A percentile compares a stretch with the other conserved stretches of the same genome.
phyloP scores from a whole-genome alignment of 2,888 invertebrate species.

The Dicranocentrus wangi region DNA sequence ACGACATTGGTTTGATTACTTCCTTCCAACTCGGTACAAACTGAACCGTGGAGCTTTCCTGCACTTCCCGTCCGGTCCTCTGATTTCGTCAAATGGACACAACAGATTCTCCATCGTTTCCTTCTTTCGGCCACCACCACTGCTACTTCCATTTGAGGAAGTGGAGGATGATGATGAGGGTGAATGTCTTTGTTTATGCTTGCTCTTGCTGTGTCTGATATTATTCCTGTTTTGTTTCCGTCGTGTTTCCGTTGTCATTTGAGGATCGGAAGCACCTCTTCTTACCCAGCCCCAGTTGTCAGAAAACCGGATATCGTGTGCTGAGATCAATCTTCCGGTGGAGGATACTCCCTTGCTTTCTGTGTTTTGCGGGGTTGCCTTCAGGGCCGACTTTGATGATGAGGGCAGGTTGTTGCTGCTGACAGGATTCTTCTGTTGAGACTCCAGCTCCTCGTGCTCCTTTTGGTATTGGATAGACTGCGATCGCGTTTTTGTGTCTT shows the following conservation, averaged over 20 bases:
- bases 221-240: slow-evolving; percentile 51
- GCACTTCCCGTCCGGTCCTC: slow-evolving; percentile 67
- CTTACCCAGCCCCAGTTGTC: slow-evolving; percentile 64
- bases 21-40: slow-evolving; percentile 65
- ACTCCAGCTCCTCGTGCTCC: slow-evolving; percentile 13
- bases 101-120: slow-evolving; percentile 54
- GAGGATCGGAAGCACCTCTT: slow-evolving; percentile 51
- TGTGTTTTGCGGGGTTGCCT: neutral
- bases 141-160: neutral
- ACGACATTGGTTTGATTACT: slow-evolving; percentile 9
- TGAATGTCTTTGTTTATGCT: slow-evolving; percentile 52
- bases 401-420: neutral
- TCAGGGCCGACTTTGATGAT: neutral
- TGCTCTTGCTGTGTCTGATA: slow-evolving; percentile 56
- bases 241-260: slow-evolving; percentile 50
- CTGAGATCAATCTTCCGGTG: slow-evolving; percentile 63
- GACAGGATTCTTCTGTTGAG: neutral
- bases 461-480: slow-evolving; percentile 51
- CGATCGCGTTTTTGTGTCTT: slow-evolving; percentile 57
- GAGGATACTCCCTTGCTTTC: slow-evolving; percentile 25
- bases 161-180: slow-evolving; percentile 6
- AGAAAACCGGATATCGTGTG: slow-evolving; percentile 58
- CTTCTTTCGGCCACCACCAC: slow-evolving; percentile 23
- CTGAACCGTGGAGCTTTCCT: slow-evolving; percentile 67
- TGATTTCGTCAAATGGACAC: slow-evolving; percentile 65